These are phyloP conservation scores for Cotesia glomerata DNA, from an alignment of 1,140 invertebrate genomes.

Conservation along the genomic window DNA sequence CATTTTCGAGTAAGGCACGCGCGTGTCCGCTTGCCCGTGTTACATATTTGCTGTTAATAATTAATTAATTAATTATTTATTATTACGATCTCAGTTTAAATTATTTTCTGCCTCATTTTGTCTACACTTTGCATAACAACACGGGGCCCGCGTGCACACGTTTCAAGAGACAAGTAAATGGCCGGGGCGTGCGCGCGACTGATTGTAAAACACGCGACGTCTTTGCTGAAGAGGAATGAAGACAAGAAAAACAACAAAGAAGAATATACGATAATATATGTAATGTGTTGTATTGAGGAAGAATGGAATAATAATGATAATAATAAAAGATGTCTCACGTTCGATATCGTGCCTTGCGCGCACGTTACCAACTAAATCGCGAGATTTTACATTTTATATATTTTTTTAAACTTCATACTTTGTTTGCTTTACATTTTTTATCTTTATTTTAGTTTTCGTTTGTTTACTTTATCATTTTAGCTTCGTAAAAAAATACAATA, in stretches of 20 bases:
- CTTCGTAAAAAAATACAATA: conserved; percentile 26
- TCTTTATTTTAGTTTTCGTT: not conserved
- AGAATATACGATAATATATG: no score
- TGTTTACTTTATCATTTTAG: conserved; percentile 1
- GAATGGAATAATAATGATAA: not conserved
- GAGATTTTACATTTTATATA: not conserved
- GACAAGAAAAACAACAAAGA: not conserved
- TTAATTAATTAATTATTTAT: conserved; percentile 1
- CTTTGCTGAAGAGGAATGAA: not conserved
- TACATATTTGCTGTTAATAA: not conserved
- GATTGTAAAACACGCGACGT: conserved; percentile 6
- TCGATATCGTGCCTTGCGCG: conserved; percentile 3
- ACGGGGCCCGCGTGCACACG: conserved; percentile 24
- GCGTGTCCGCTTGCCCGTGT: conserved; percentile 26
- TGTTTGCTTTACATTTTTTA: not conserved
- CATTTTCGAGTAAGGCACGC: conserved; percentile 29
- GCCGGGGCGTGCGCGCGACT: conserved; percentile 1
- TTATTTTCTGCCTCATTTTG: not conserved
- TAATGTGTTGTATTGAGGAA: not conserved
- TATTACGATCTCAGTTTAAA: not conserved
- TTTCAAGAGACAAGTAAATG: conserved; percentile 31
- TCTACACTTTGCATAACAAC: conserved; percentile 1
- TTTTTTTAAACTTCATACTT: not conserved
- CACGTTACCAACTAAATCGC: not conserved
- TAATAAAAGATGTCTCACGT: not conserved